phyloP scores from a whole-genome alignment of 2,888 invertebrate genomes.

The Platycheirus albimanus region DNA sequence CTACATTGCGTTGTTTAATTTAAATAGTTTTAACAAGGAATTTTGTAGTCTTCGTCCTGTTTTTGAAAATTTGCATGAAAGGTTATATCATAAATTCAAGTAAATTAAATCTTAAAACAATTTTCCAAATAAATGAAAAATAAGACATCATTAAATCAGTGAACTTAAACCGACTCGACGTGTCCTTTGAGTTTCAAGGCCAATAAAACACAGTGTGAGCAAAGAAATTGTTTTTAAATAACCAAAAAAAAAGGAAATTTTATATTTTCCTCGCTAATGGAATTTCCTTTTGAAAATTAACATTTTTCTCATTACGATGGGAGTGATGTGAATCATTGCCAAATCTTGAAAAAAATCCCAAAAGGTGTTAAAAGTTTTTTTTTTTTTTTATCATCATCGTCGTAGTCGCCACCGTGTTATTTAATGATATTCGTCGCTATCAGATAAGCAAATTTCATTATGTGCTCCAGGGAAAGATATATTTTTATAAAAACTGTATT shows the following conservation, averaged over 20 bases:
- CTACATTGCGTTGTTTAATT: too few species aligned
- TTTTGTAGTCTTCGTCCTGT: too few species aligned
- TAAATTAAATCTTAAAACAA: too few species aligned
- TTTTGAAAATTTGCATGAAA: too few species aligned
- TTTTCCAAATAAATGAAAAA: too few species aligned
- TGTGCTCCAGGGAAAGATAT: slow-evolving; percentile 31
- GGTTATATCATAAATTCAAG: too few species aligned
- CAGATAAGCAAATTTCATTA: slow-evolving; percentile 44
- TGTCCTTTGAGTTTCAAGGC: too few species aligned
- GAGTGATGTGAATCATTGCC: slow-evolving; percentile 33
- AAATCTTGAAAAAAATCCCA: not conserved
- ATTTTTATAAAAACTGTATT: slow-evolving; percentile 26
- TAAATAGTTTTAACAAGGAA: too few species aligned
- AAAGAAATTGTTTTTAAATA: too few species aligned
- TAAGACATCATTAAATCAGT: too few species aligned
- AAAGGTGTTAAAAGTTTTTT: slow-evolving; percentile 13
- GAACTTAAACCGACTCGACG: too few species aligned
- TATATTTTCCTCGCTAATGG: slow-evolving; percentile 39
- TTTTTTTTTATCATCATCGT: slow-evolving; percentile 1
- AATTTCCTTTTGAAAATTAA: slow-evolving; percentile 64
- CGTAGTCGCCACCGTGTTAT: slow-evolving; percentile 8
- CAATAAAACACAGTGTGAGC: too few species aligned
- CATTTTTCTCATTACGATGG: slow-evolving; percentile 55
- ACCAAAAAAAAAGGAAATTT: slow-evolving; percentile 1
- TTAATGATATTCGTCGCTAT: slow-evolving; percentile 36